Evolutionary conservation across 2,113 vertebrate species (phyloP).

Genomic region (Mirounga angustirostris): DNA sequence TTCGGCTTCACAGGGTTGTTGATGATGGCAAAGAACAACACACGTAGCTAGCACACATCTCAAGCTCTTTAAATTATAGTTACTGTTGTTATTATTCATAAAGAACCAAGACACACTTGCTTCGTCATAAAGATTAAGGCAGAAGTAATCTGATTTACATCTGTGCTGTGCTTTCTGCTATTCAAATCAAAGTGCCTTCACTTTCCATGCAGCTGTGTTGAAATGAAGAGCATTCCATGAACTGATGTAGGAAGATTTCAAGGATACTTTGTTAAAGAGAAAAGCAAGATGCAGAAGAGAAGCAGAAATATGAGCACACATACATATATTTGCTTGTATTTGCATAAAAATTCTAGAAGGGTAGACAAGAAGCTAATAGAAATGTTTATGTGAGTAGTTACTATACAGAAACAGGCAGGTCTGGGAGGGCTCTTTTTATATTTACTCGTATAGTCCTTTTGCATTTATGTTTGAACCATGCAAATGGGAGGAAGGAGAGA

Average conservation of each 20-base stretch:
- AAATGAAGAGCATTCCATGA: rapidly evolving
- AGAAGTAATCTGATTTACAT: neutral
- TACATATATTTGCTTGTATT: neutral
- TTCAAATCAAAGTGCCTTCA: constrained; percentile 7
- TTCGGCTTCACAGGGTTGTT: rapidly evolving
- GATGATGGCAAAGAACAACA: neutral
- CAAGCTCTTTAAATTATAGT: rapidly evolving
- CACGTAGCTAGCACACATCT: rapidly evolving
- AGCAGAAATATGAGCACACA: neutral
- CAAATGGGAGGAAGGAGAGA: neutral
- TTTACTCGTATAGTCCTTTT: neutral
- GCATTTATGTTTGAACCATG: neutral
- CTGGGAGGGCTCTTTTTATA: neutral
- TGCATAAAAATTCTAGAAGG: neutral
- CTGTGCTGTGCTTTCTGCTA: neutral
- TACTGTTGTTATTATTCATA: neutral
- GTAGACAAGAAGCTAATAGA: neutral
- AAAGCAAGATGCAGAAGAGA: neutral
- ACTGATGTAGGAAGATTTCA: neutral
- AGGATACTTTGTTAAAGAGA: neutral
- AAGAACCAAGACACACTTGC: neutral
- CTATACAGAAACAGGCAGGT: neutral
- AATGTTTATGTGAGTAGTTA: neutral
- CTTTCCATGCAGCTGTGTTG: neutral
- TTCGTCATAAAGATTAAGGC: neutral